These are phyloP conservation scores for Climacteris rufus DNA, from an alignment of 2,113 vertebrate species.

Conservation along the genomic window DNA sequence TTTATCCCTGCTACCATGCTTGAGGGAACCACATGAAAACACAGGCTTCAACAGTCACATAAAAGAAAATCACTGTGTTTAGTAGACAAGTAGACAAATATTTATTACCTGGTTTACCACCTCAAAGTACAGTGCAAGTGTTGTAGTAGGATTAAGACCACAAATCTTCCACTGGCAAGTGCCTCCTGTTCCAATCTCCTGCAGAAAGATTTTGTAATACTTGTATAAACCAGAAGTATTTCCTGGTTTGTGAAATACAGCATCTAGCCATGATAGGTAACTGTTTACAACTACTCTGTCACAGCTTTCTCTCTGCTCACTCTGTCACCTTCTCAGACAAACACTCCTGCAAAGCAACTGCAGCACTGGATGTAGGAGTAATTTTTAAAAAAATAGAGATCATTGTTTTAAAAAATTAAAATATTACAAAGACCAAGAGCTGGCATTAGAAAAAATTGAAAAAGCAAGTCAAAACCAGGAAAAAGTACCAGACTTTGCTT, in stretches of 20 bases:
- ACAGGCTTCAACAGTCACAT: background rate
- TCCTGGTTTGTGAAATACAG: background rate
- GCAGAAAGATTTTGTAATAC: constrained; percentile 11
- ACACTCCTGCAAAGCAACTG: background rate
- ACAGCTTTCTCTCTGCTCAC: background rate
- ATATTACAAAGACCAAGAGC: background rate
- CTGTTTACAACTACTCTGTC: background rate
- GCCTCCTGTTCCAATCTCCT: constrained; percentile 97
- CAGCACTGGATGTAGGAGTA: background rate
- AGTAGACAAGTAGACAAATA: background rate
- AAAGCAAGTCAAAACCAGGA: background rate
- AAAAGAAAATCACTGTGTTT: background rate
- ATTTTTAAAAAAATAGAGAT: background rate
- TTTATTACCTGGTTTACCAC: constrained; percentile 94
- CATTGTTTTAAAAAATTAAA: background rate
- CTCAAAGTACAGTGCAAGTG: constrained; percentile 92
- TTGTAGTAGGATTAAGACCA: constrained; percentile 89
- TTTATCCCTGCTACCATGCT: background rate
- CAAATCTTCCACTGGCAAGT: constrained; percentile 98
- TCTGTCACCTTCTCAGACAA: background rate
- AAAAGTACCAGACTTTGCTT: background rate
- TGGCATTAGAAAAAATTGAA: background rate
- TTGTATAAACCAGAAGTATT: background rate
- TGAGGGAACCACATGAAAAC: background rate
- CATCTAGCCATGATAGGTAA: background rate